Conservation (phyloP, 2,113 vertebrate genomes). For the Psittacula cyanocephala region DNA sequence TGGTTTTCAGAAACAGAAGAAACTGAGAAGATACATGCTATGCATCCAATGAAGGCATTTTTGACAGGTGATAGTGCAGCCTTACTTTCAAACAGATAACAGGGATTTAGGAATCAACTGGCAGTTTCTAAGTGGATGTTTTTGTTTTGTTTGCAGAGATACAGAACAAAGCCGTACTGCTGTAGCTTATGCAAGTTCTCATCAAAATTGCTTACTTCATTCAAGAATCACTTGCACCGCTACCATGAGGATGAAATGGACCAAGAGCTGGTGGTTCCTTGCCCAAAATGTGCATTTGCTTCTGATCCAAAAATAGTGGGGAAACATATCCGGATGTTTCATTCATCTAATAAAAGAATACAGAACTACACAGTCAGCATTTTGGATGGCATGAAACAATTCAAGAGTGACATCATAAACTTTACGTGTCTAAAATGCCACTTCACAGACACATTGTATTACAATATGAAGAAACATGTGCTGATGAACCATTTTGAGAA, state of each 20-base stretch:
- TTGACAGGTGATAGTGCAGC: neutral
- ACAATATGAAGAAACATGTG: conserved; percentile 89
- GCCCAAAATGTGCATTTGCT: conserved; percentile 81
- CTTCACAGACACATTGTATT: conserved; percentile 83
- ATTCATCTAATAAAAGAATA: conserved; percentile 68
- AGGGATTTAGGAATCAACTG: neutral
- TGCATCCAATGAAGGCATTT: neutral
- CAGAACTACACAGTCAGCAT: conserved; percentile 70
- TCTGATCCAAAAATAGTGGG: conserved; percentile 78
- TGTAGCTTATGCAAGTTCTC: conserved; percentile 87
- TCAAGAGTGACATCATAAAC: conserved; percentile 72
- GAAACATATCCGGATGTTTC: conserved; percentile 84
- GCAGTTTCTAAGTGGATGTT: conserved; percentile 16
- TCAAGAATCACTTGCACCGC: conserved; percentile 82
- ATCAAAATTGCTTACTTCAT: conserved; percentile 78
- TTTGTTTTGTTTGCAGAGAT: conserved; percentile 77
- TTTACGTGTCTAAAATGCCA: conserved; percentile 84
- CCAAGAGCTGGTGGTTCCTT: conserved; percentile 81
- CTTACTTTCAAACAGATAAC: neutral
- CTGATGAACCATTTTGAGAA: conserved; percentile 81
- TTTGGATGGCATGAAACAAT: conserved; percentile 68
- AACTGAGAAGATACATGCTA: neutral
- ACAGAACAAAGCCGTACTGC: conserved; percentile 84
- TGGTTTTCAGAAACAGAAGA: neutral
- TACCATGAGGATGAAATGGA: conserved; percentile 84